phyloP scores from a whole-genome alignment of 2,888 invertebrate species.

The Malthinus flaveolus region DNA sequence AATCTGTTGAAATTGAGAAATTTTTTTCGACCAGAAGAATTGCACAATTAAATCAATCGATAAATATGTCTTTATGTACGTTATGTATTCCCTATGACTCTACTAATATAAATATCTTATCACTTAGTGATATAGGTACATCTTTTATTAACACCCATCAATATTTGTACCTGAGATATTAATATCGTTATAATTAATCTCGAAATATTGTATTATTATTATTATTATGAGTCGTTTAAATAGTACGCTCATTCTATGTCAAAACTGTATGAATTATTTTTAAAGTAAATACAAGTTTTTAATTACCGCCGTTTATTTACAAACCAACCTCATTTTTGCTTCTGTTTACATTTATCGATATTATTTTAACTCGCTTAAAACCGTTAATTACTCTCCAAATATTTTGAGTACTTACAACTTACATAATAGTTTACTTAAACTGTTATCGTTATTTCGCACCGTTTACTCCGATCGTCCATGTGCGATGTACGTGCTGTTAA shows the following conservation, averaged over 20 bases:
- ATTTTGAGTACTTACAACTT: not conserved
- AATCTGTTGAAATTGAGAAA: no score
- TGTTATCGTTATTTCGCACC: not conserved
- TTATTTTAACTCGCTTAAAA: no score
- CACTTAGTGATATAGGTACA: not conserved
- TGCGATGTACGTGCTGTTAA: no score
- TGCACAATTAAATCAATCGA: no score
- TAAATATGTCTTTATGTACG: no score
- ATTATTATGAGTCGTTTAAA: not conserved
- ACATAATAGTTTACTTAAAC: not conserved
- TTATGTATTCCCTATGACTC: no score
- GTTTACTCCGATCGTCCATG: no score
- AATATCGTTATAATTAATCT: conserved; percentile 7
- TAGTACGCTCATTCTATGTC: not conserved
- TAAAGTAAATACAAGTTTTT: conserved; percentile 6
- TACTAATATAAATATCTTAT: no score
- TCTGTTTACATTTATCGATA: no score
- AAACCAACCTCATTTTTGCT: no score
- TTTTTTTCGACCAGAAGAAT: no score
- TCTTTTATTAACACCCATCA: not conserved
- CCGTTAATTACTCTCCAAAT: not conserved
- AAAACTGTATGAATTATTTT: conserved; percentile 3
- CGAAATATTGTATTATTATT: conserved; percentile 17
- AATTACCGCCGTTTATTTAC: not conserved
- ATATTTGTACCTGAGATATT: conserved; percentile 6